A percentile compares a stretch with the other conserved stretches of the same genome.
These are phyloP conservation scores for Fregata magnificens DNA, from an alignment of 2,113 vertebrate genomes.

Conservation along the genomic window DNA sequence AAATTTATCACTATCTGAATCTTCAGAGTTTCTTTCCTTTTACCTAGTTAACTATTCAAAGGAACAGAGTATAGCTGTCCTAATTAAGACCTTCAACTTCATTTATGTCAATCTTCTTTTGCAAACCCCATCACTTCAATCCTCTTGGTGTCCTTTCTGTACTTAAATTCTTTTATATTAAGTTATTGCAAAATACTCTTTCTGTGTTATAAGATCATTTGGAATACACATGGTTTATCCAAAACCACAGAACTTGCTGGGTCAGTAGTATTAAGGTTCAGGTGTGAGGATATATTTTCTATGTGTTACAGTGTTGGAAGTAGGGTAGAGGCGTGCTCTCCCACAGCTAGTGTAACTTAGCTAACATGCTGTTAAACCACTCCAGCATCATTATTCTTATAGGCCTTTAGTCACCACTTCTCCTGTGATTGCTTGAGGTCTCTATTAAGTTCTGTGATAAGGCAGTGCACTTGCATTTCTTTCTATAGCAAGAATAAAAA, in stretches of 20 bases:
- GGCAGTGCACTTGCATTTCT: not conserved
- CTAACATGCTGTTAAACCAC: not conserved
- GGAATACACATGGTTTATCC: not conserved
- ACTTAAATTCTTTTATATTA: not conserved
- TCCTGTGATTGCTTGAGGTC: not conserved
- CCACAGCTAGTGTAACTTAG: not conserved
- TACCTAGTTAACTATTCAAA: not conserved
- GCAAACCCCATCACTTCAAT: not conserved
- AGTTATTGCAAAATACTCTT: not conserved
- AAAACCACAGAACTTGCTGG: not conserved
- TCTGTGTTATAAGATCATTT: not conserved
- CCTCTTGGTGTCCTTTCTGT: not conserved
- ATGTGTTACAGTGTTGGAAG: not conserved
- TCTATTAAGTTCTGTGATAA: not conserved
- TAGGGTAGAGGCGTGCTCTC: not conserved
- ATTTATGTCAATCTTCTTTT: not conserved
- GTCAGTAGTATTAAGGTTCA: not conserved
- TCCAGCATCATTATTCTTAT: not conserved
- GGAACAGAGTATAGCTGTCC: not conserved
- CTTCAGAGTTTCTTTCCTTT: not conserved
- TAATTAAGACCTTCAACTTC: not conserved
- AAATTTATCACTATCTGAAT: not conserved
- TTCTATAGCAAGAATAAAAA: not conserved
- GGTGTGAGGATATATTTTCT: not conserved
- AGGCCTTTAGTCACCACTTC: not conserved